Base-by-base conservation (phyloP, 2,797 vertebrate genomes). In the Microctenopoma steveboyesi region DNA sequence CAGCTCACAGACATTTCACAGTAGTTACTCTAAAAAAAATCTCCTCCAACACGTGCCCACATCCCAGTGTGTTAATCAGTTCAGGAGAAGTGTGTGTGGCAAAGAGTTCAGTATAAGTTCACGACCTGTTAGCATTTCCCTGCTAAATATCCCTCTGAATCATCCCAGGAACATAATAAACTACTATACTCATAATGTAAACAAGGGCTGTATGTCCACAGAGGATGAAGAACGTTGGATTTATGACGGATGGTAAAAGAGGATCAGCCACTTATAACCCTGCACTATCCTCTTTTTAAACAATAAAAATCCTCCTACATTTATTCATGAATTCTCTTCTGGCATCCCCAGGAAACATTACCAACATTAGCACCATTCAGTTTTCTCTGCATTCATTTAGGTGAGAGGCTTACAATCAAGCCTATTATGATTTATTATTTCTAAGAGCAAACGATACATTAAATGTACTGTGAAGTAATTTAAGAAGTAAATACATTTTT, bases 91-190 rank as follows among this genome's bases (percentile, higher is more conserved):
- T 57, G 62, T 46, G 33, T 69, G 74, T 40, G 40, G 45, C 13
- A 68, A 37, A 67, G 80, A 80, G 80, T 77, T 84, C 71, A 79
- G 63, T 52, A 10, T 33, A 58, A 76, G 77, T 85, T 81, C 57
- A 82, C 72, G 61, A 66, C 48, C 59, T 45, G 42, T 4, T 50
- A 13, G 40, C 49, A 72, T 62, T 69, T 40, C 22, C 45, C 16
- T 57, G 12, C 47, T 52, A 37, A 37, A 28, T 48, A 51, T 64
- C 6, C 8, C 10, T 67, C 39, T 66, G 40, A 16, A 45, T 18
- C 5, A 9, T 68, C 28, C 66, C 13, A 57, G 9, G 46, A 37
- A 13, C 25, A 60, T 60, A 13, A 30, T 50, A 50, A 28, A 42
- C 12, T 25, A 58, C 30, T 46, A 64, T 27, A 72, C 64, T 67